Base-by-base conservation (phyloP, 2,888 invertebrate species). In the Lasioglossum oenotherae region DNA sequence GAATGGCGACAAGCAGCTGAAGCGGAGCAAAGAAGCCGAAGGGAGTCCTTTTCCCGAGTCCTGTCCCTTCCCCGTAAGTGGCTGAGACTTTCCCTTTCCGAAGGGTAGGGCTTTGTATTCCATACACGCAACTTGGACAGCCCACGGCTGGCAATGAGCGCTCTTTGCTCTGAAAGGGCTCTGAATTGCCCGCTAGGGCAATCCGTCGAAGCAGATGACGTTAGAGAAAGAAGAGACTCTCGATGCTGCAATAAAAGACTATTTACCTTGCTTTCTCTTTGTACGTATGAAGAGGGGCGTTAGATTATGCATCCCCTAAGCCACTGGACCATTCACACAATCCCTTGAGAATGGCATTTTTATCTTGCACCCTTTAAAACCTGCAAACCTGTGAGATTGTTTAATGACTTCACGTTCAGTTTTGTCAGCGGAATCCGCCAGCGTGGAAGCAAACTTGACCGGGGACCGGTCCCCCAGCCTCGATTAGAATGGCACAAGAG, bases 401-500 rank as follows among this genome's bases (percentile, higher is more conserved):
- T 3, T 23, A 23, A 23, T 23, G 5, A 2, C 10, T 23, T 8
- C 8, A 8, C 23, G 3, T 53, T 53, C 53, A 23, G 23, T 53
- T 53, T 53, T 64, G 60, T 64, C 60, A 27, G 60, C 27, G 60
- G 6, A 27, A 64, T 64, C 27, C 27, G 60, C n/a, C 27, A 53
- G 16, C 60, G 27, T 27, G 27, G 14, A 31, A 19, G 31, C 31
- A 67, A 23, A 67, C 67, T 35, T 67, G 77, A 75, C 81, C 75
- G 57, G 78, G 35, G 76, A 74, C 77, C 64, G 75, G 82, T 84
- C 81, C 75, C 74, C 74, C 74, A 86, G 84, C 84, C 87, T 89
- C 84, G 90, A 91, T 90, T 89, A 79, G 87, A 90, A 89, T 83
- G 85, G 88, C 86, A 60, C 69, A 73, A 75, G 78, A 35, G 72